phyloP scores from a whole-genome alignment of 2,113 vertebrate genomes.

The Pheucticus melanocephalus region DNA sequence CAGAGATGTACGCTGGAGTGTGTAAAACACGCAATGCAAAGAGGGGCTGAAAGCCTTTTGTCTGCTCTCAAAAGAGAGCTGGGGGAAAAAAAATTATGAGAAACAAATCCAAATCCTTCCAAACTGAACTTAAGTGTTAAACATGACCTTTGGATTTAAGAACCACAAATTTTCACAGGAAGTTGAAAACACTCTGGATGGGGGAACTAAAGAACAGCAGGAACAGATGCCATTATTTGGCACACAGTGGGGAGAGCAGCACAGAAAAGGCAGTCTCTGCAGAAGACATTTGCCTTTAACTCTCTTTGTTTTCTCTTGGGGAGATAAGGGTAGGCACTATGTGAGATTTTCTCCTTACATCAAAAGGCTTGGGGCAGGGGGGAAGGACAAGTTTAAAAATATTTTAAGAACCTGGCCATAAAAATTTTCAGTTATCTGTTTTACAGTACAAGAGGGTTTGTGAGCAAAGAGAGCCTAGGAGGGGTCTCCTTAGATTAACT shows the following conservation, averaged over 20 bases:
- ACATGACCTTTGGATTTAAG: conserved; percentile 39
- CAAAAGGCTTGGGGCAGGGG: background rate
- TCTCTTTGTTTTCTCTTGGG: conserved; percentile 60
- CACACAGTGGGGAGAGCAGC: conserved; percentile 56
- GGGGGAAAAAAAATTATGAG: background rate
- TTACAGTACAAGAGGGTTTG: background rate
- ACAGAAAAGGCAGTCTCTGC: conserved; percentile 53
- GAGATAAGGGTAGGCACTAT: conserved; percentile 39
- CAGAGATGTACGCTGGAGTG: background rate
- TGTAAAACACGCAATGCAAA: background rate
- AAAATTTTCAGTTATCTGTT: conserved; percentile 27
- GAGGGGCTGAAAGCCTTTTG: background rate
- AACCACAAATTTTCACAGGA: conserved; percentile 18
- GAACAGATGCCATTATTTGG: conserved; percentile 74
- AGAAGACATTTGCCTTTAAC: conserved; percentile 61
- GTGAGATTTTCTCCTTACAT: conserved; percentile 34
- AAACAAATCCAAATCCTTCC: conserved; percentile 3
- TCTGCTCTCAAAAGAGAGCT: background rate
- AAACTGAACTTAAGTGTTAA: conserved; percentile 19
- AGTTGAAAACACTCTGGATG: conserved; percentile 57
- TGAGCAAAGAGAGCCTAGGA: background rate
- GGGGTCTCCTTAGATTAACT: conserved; percentile 5
- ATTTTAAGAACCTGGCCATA: conserved; percentile 28
- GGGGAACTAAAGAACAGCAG: conserved; percentile 71
- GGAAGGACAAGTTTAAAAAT: background rate